Base-by-base conservation (phyloP, 2,888 invertebrate genomes). In the Tigriopus californicus region DNA sequence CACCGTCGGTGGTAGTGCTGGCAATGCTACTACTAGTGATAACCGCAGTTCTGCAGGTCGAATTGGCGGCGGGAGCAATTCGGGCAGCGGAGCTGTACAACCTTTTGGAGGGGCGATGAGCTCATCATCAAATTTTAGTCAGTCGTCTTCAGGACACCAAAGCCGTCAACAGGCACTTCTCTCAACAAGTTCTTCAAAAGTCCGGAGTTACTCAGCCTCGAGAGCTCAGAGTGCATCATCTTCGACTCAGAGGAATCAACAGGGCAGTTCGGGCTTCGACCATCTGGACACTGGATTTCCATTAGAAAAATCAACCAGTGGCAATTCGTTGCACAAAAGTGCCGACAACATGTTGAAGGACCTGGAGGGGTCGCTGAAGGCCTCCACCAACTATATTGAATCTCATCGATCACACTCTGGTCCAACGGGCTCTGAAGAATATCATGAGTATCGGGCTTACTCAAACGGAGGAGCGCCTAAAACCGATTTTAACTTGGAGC, bases 381-480 rank as follows among this genome's bases (percentile, higher is more conserved):
- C 56, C 46, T 56, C 56, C 10, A 56, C 42, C 25, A 56, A 56
- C 24, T 56, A 56, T 22, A 56, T 56, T 33, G 56, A 56, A 25
- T 42, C 41, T n/a, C 56, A 56, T 25, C 42, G 56, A 4, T 22
- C 46, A 18, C 46, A 25, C 20, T 8, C 8, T 13, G 15, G n/a
- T 13, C 56, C 56, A 18, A 44, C 20, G 5, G 44, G 56, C 10
- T 20, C 18, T 5, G 18, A 41, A 15, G 56, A 56, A 22, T 41
- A 22, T 15, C 56, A 56, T 44, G 56, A 56, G 44, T 56, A 42
- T 20, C 41, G 44, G 22, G 18, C 44, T 20, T 46, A 20, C 15
- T 56, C 56, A 46, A 22, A 44, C 8, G 42, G 46, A 20, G 22
- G 41, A 4, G 56, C 20, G 11, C 49, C 49, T 20, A 15, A 12